Evolutionary conservation across 2,113 vertebrate species (phyloP).

Genomic region (Spizaetus ornatus): DNA sequence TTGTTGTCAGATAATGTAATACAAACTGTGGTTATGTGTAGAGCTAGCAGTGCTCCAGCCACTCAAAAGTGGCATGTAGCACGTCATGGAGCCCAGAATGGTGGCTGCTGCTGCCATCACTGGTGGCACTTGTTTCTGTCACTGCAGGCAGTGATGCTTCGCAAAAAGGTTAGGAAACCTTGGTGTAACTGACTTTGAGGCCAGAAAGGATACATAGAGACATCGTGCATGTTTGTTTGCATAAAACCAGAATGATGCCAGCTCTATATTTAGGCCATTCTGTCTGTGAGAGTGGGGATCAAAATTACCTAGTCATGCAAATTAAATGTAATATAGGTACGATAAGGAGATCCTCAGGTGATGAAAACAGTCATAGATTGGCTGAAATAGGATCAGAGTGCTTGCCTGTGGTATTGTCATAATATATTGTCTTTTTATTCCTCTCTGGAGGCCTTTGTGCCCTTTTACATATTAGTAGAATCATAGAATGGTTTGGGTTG

Average conservation of each 20-base stretch:
- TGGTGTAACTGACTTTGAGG: not conserved
- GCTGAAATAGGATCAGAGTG: not conserved
- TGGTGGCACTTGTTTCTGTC: not conserved
- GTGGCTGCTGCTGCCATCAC: not conserved
- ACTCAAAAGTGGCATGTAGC: not conserved
- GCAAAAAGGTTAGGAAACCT: not conserved
- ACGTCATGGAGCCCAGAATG: not conserved
- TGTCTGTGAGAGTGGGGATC: not conserved
- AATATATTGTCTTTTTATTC: not conserved
- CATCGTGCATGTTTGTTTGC: not conserved
- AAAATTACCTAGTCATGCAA: not conserved
- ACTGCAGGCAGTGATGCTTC: not conserved
- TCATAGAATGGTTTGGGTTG: not conserved
- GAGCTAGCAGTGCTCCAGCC: not conserved
- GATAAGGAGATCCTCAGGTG: not conserved
- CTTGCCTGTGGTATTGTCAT: not conserved
- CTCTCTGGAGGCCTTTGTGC: not conserved
- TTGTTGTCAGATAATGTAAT: not conserved
- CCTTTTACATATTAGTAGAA: not conserved
- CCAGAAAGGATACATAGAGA: not conserved
- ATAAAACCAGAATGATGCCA: not conserved
- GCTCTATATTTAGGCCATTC: not conserved
- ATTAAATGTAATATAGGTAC: not conserved
- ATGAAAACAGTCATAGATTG: not conserved
- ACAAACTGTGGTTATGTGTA: not conserved